Evolutionary conservation across 2,113 vertebrate genomes (phyloP).

Genomic region (Cinclus cinclus): DNA sequence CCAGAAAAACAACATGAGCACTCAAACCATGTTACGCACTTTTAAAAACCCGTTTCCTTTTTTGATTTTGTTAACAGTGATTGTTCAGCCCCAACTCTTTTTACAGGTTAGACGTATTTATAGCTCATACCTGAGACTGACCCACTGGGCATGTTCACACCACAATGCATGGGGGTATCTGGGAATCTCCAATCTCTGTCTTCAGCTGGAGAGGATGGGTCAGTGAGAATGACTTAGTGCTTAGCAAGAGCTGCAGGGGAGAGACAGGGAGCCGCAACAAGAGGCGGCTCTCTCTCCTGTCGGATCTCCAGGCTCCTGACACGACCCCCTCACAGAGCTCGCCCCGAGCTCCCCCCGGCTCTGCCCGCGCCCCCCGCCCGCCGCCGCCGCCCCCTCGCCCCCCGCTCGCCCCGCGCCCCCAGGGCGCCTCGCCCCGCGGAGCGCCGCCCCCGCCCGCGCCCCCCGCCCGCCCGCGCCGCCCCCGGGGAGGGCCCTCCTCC

Average conservation of each 20-base stretch:
- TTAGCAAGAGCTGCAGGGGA: constrained; percentile 52
- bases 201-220: constrained; percentile 67
- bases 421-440: too few relatives aligned
- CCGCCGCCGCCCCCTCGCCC: neutral
- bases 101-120: constrained; percentile 68
- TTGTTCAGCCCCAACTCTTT: constrained; percentile 58
- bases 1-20: constrained; percentile 38
- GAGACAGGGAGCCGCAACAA: constrained; percentile 52
- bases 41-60: constrained; percentile 2
- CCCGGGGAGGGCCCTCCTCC: neutral
- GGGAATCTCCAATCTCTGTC: constrained; percentile 67
- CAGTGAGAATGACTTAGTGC: constrained; percentile 66
- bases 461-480: too few relatives aligned
- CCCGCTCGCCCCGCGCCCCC: too few relatives aligned
- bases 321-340: constrained; percentile 47
- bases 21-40: neutral
- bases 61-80: constrained; percentile 30
- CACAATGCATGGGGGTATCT: constrained; percentile 69
- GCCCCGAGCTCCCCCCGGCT: constrained; percentile 19
- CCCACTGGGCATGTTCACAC: constrained; percentile 69
- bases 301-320: constrained; percentile 57
- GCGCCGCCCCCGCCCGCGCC: neutral
- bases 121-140: constrained; percentile 69
- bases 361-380: neutral
- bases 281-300: constrained; percentile 53